Evolutionary conservation across 2,888 invertebrate genomes (phyloP).

Genomic region (Sturmia bella): DNA sequence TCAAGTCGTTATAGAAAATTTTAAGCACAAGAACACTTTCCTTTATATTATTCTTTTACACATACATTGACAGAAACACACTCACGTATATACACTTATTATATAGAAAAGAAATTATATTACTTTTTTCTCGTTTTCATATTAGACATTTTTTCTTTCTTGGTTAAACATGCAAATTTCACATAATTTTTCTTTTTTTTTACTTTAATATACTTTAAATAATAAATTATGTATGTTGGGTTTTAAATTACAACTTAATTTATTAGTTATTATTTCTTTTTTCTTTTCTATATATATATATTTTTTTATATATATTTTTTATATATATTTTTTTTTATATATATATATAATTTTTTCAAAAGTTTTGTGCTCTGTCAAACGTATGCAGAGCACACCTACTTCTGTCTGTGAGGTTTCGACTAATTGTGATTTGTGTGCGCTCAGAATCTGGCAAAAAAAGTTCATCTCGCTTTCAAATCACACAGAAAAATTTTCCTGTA

Average conservation of each 20-base stretch:
- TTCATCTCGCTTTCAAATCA: slow-evolving; percentile 57
- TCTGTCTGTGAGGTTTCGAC: slow-evolving; percentile 67
- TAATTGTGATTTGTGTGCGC: slow-evolving; percentile 66
- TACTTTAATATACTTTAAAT: slow-evolving; percentile 47
- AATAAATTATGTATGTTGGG: slow-evolving; percentile 60
- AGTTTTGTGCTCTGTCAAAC: slow-evolving; percentile 69
- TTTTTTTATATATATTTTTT: slow-evolving; percentile 43
- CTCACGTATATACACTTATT: slow-evolving; percentile 48
- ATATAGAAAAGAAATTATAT: slow-evolving; percentile 64
- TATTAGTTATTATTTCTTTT: slow-evolving; percentile 56
- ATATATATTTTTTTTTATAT: slow-evolving; percentile 44
- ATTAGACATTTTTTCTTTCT: slow-evolving; percentile 63
- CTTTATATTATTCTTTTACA: slow-evolving; percentile 62
- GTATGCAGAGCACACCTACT: slow-evolving; percentile 70
- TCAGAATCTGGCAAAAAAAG: slow-evolving; percentile 65
- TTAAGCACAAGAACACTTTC: slow-evolving; percentile 64
- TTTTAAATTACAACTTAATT: slow-evolving; percentile 68
- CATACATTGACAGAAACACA: slow-evolving; percentile 46
- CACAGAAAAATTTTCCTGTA: slow-evolving; percentile 55
- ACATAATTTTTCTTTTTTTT: slow-evolving; percentile 50
- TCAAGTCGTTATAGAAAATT: slow-evolving; percentile 55
- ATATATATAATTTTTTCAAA: slow-evolving; percentile 49
- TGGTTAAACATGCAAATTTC: slow-evolving; percentile 58
- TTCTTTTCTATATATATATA: slow-evolving; percentile 54
- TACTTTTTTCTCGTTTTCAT: slow-evolving; percentile 70